These are phyloP conservation scores for Pinna nobilis DNA, from an alignment of 1,140 invertebrate genomes.

Conservation along the genomic window DNA sequence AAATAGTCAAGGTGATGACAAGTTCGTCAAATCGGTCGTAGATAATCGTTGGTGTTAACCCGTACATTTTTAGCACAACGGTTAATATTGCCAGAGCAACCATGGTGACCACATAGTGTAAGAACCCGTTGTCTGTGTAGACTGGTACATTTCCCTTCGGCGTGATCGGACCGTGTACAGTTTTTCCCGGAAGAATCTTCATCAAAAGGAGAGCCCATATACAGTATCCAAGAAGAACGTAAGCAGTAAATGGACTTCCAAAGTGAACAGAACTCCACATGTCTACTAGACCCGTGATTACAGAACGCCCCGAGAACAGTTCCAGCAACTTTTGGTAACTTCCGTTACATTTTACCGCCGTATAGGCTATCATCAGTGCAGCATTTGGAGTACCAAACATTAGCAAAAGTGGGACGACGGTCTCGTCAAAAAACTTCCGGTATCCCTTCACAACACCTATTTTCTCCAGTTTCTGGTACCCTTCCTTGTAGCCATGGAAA, in stretches of 20 bases:
- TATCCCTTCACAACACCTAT: conserved; percentile 16
- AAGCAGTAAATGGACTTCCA: conserved; percentile 50
- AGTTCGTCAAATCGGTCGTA: conserved; percentile 77
- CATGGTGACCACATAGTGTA: conserved; percentile 76
- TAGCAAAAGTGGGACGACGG: conserved; percentile 62
- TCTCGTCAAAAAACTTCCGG: conserved; percentile 49
- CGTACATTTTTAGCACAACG: conserved; percentile 58
- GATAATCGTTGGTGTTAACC: conserved; percentile 69
- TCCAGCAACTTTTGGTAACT: conserved; percentile 58
- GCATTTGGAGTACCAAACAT: conserved; percentile 64
- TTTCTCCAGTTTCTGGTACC: conserved; percentile 31
- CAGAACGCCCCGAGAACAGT: conserved; percentile 42
- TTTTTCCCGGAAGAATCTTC: conserved; percentile 74
- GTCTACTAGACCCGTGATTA: conserved; percentile 43
- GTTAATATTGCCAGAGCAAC: conserved; percentile 67
- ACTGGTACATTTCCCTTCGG: conserved; percentile 75
- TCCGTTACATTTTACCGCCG: conserved; percentile 60
- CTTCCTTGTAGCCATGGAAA: conserved; percentile 36
- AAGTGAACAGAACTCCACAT: conserved; percentile 62
- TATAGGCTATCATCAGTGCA: conserved; percentile 69
- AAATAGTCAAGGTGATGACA: conserved; percentile 76
- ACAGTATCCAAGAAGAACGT: conserved; percentile 62
- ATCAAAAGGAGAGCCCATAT: conserved; percentile 64
- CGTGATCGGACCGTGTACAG: conserved; percentile 76
- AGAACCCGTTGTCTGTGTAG: conserved; percentile 79